These are phyloP conservation scores for Malacosoma neustria DNA, from an alignment of 2,888 invertebrate genomes.

Conservation along the genomic window DNA sequence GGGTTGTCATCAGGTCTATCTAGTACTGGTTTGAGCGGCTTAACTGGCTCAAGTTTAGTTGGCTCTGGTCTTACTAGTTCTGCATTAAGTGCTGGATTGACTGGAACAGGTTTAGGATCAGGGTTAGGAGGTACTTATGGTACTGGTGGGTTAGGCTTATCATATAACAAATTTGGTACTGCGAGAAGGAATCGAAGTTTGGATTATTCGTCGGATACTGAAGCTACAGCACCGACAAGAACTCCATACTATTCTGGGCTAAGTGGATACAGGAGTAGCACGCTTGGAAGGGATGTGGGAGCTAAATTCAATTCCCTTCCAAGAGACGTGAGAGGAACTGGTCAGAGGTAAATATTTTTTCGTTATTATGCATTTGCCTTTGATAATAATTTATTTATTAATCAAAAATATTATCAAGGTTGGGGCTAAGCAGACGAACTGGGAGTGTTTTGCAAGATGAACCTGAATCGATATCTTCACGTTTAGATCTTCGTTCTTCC, in stretches of 20 bases:
- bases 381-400: slow-evolving; percentile 1
- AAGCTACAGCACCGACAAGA: slow-evolving; percentile 88
- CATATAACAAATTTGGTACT: slow-evolving; percentile 73
- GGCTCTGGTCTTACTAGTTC: slow-evolving; percentile 54
- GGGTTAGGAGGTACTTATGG: slow-evolving; percentile 54
- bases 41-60: slow-evolving; percentile 59
- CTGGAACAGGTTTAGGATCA: slow-evolving; percentile 51
- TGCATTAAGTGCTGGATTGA: slow-evolving; percentile 49
- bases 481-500: slow-evolving; percentile 67
- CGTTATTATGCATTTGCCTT: neutral
- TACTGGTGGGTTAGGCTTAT: slow-evolving; percentile 56
- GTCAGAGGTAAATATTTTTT: slow-evolving; percentile 58
- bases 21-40: slow-evolving; percentile 57
- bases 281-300: slow-evolving; percentile 73
- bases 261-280: slow-evolving; percentile 64
- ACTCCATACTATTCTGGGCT: slow-evolving; percentile 82
- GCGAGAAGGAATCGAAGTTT: slow-evolving; percentile 85
- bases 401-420: slow-evolving; percentile 20
- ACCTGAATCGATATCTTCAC: slow-evolving; percentile 62
- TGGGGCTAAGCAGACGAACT: slow-evolving; percentile 56
- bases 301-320: slow-evolving; percentile 85
- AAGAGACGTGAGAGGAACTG: slow-evolving; percentile 77
- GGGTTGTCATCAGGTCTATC: slow-evolving; percentile 61
- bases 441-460: slow-evolving; percentile 65
- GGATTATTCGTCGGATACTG: slow-evolving; percentile 96